Percentiles rank a stretch among this genome's conserved stretches.
phyloP scores from a whole-genome alignment of 2,888 invertebrate genomes.

The Pandemis corylana region DNA sequence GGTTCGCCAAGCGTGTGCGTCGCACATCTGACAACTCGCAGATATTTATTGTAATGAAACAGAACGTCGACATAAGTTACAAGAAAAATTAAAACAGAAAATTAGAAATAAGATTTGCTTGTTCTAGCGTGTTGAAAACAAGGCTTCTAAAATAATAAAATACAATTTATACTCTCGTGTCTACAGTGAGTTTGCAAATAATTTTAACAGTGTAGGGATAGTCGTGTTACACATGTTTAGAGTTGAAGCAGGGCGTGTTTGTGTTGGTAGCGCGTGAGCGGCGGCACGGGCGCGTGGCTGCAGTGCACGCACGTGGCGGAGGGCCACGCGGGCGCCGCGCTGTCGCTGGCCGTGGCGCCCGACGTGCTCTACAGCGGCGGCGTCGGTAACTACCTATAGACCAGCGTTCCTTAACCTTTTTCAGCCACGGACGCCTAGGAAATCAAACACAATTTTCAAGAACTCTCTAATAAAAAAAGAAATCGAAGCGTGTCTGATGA shows the following conservation, averaged over 20 bases:
- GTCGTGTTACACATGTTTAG: too few relatives aligned
- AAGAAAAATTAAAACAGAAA: too few relatives aligned
- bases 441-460: neutral
- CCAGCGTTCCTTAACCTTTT: neutral
- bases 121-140: too few relatives aligned
- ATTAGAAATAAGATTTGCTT: too few relatives aligned
- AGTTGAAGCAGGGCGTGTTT: neutral
- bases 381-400: slow-evolving; percentile 85
- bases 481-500: too few relatives aligned
- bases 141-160: too few relatives aligned
- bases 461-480: too few relatives aligned
- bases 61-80: too few relatives aligned
- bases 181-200: too few relatives aligned
- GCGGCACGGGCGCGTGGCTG: slow-evolving; percentile 78
- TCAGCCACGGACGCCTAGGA: neutral
- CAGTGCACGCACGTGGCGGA: slow-evolving; percentile 93
- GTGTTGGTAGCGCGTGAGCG: slow-evolving; percentile 52
- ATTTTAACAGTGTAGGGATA: neutral
- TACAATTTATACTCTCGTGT: neutral
- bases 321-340: slow-evolving; percentile 93
- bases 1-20: too few relatives aligned
- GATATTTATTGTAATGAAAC: too few relatives aligned
- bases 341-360: slow-evolving; percentile 91
- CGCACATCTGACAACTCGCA: too few relatives aligned
- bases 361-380: slow-evolving; percentile 93